Evolutionary conservation across 1,140 invertebrate genomes (phyloP).

Genomic region (Parasteatoda tepidariorum): DNA sequence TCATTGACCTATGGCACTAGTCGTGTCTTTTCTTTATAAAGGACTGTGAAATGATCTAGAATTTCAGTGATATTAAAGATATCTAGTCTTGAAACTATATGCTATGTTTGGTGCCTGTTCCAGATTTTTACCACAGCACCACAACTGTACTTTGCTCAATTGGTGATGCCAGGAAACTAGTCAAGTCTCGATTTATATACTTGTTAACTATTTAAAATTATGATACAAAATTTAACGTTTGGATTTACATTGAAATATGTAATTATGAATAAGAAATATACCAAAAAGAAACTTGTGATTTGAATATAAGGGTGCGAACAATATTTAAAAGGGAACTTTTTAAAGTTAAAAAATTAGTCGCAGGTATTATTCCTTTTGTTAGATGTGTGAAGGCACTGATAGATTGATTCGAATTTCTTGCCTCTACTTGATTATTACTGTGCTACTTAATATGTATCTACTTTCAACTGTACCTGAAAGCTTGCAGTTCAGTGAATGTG

Average conservation of each 20-base stretch:
- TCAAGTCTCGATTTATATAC: conserved; percentile 60
- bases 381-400: conserved; percentile 58
- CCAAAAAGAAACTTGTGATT: neutral
- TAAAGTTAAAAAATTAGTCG: conserved; percentile 31
- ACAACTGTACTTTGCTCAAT: conserved; percentile 12
- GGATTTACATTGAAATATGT: conserved; percentile 21
- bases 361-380: conserved; percentile 27
- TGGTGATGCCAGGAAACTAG: conserved; percentile 55
- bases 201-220: conserved; percentile 59
- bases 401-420: conserved; percentile 36
- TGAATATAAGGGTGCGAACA: neutral
- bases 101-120: neutral
- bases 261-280: neutral
- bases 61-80: neutral
- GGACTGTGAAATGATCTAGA: neutral
- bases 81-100: neutral
- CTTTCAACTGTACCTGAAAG: conserved; percentile 24
- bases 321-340: conserved; percentile 9
- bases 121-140: neutral
- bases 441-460: conserved; percentile 47
- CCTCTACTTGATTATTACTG: conserved; percentile 16
- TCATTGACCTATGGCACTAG: neutral
- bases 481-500: conserved; percentile 22
- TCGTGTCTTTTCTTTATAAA: neutral
- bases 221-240: conserved; percentile 41